Evolutionary conservation across 2,797 vertebrate genomes (phyloP), one percentile per base, ranked within the genome.

Genomic region (Enteromius argenteus): DNA sequence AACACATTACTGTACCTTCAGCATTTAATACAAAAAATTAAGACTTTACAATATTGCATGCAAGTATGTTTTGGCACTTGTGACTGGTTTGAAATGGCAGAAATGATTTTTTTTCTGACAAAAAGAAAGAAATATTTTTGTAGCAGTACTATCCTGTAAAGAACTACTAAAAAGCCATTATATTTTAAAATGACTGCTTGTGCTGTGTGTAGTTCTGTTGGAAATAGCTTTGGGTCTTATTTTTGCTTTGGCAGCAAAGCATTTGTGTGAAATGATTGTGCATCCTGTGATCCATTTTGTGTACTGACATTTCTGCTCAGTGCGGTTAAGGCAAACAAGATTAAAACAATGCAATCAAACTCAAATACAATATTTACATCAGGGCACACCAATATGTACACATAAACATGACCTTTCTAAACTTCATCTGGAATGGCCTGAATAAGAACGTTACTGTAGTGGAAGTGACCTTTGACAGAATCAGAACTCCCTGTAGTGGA

Each of bases 381-480:
- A 91, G 81, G 87, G 87, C 88, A 91, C 86, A 88, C 88, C 89
- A 90, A 93, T 90, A 95, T 94, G 92, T 89, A 90, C 89, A 91
- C 73, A 86, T 72, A 83, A 82, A 86, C 80, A 60, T 44, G 60
- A 73, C 76, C 56, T 69, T 49, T 78, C 7, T 56, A 60, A 72
- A 64, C 62, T 35, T 51, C 37, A 69, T 73, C 19, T 11, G 75
- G 17, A 68, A 79, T 21, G 68, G 56, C 32, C 56, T 32, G 39
- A 79, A 66, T 78, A 53, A 49, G 30, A 67, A 84, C 37, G 17
- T 60, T 42, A 56, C n/a, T 79, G 39, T 79, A 71, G 77, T 58
- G 42, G 49, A 42, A 19, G 21, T 71, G 73, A 58, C 72, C 37
- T 83, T 67, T 46, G 58, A 53, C 11, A 13, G 27, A 67, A 69